These are phyloP conservation scores for Myotis myotis DNA, from an alignment of 2,797 vertebrate genomes.

Conservation along the genomic window DNA sequence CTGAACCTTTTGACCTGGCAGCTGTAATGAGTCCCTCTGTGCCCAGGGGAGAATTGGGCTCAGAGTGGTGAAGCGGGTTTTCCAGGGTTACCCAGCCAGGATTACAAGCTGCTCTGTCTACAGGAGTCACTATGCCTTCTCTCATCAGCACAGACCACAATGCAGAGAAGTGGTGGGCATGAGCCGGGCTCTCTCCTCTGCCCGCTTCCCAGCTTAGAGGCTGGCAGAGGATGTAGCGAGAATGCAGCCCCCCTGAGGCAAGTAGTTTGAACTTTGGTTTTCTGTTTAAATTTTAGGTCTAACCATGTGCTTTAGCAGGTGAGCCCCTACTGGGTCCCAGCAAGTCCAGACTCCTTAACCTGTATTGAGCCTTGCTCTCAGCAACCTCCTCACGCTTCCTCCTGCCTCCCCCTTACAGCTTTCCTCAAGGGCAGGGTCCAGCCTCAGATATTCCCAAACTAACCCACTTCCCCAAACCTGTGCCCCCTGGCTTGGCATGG, in stretches of 20 bases:
- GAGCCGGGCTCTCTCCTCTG: not conserved
- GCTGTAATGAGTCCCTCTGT: not conserved
- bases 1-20: not conserved
- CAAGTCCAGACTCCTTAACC: not conserved
- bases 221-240: too few species aligned
- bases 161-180: rapidly evolving
- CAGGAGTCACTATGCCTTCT: too few species aligned
- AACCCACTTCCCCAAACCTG: not conserved
- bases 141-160: not conserved
- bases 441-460: too few species aligned
- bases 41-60: not conserved
- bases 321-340: not conserved
- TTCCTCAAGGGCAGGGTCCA: rapidly evolving
- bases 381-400: not conserved
- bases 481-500: rapidly evolving
- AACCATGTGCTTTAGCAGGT: not conserved
- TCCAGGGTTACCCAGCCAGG: not conserved
- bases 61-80: not conserved
- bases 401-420: not conserved
- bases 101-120: not conserved
- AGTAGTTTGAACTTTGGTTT: not conserved
- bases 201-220: not conserved
- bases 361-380: not conserved
- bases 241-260: not conserved
- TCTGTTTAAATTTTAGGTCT: not conserved